phyloP scores from a whole-genome alignment of 2,888 invertebrate species.

The Deroplatys truncata region DNA sequence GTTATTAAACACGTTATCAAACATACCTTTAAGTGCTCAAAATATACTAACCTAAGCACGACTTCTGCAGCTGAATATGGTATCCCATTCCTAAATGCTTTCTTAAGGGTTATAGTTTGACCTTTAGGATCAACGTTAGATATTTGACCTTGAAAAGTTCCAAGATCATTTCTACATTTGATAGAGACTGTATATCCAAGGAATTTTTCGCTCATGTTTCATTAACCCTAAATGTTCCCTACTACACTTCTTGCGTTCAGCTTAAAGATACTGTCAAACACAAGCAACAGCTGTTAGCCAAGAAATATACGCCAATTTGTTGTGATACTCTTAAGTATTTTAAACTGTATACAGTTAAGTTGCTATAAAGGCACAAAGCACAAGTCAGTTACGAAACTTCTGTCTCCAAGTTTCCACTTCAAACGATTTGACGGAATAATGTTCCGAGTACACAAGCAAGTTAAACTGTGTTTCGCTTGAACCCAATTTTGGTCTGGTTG shows the following conservation, averaged over 20 bases:
- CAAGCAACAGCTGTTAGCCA: not conserved
- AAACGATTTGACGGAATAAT: no score
- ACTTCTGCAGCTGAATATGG: slow-evolving; percentile 58
- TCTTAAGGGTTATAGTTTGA: slow-evolving; percentile 63
- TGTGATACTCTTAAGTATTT: no score
- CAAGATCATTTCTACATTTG: slow-evolving; percentile 70
- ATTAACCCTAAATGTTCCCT: not conserved
- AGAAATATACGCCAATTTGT: not conserved
- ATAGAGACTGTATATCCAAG: slow-evolving; percentile 80
- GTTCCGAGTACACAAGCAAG: no score
- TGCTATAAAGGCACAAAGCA: no score
- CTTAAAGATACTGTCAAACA: not conserved
- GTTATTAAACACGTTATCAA: not conserved
- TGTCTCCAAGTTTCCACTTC: no score
- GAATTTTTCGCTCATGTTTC: slow-evolving; percentile 20
- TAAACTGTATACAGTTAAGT: no score
- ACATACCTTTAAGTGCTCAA: not conserved
- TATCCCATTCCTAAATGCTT: slow-evolving; percentile 79
- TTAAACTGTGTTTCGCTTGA: no score
- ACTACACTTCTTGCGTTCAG: not conserved
- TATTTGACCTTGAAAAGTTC: slow-evolving; percentile 78
- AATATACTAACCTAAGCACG: slow-evolving; percentile 53
- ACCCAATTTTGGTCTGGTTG: no score
- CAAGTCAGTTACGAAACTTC: no score
- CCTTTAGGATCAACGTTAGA: slow-evolving; percentile 64